phyloP scores from a whole-genome alignment of 2,888 invertebrate species.

The Coleophora deauratella region DNA sequence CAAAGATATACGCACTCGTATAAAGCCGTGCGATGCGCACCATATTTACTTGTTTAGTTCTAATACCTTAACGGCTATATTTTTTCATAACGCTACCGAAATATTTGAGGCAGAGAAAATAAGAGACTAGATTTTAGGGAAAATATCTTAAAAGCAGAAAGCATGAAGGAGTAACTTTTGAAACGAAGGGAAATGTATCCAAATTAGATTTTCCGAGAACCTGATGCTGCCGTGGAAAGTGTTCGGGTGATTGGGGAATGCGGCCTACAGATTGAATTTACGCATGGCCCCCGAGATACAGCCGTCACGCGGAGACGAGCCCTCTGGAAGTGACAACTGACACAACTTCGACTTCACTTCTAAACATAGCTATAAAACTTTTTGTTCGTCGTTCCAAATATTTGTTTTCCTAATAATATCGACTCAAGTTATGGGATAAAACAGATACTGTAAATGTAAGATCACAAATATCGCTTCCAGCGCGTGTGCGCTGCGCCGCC shows the following conservation, averaged over 20 bases:
- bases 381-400: too few relatives aligned
- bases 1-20: slow-evolving; percentile 59
- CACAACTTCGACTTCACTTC: too few relatives aligned
- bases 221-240: slow-evolving; percentile 53
- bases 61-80: not conserved
- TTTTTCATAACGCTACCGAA: not conserved
- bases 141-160: not conserved
- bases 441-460: too few relatives aligned
- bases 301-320: slow-evolving; percentile 19
- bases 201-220: slow-evolving; percentile 59
- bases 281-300: slow-evolving; percentile 48
- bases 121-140: not conserved
- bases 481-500: slow-evolving; percentile 9
- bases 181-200: slow-evolving; percentile 52
- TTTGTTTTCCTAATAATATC: too few relatives aligned
- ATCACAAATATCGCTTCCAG: slow-evolving; percentile 3
- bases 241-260: slow-evolving; percentile 68
- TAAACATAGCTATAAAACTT: too few relatives aligned
- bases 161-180: slow-evolving; percentile 34
- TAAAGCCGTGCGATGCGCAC: slow-evolving; percentile 29
- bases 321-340: not conserved
- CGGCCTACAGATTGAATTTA: slow-evolving; percentile 65
- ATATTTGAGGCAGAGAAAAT: not conserved
- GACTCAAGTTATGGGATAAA: not conserved
- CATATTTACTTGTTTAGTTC: slow-evolving; percentile 22